A percentile compares a stretch with the other conserved stretches of the same genome.
Evolutionary conservation across 2,797 vertebrate genomes (phyloP).

Genomic region (Notamacropus eugenii): DNA sequence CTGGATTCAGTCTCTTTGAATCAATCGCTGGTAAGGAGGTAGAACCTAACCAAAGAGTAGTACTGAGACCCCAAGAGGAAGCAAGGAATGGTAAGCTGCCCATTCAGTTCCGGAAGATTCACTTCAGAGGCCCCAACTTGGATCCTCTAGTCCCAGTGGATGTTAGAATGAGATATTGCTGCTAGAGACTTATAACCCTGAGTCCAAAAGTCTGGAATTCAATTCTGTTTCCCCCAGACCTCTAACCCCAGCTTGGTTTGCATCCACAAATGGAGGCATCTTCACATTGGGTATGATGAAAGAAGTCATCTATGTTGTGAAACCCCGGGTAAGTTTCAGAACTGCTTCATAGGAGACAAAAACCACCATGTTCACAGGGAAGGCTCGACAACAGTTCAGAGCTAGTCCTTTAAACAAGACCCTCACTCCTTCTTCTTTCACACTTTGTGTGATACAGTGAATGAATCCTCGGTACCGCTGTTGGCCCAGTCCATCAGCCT

Average conservation of each 20-base stretch:
- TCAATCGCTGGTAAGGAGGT: not conserved
- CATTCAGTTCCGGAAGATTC: not conserved
- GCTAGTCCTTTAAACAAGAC: conserved; percentile 93
- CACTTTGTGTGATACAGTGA: conserved; percentile 89
- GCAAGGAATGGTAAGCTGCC: not conserved
- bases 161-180: not conserved
- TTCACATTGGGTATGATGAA: not conserved
- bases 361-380: conserved; percentile 94
- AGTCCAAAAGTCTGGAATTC: not conserved
- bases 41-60: not conserved
- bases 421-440: conserved; percentile 86
- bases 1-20: not conserved
- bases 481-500: conserved; percentile 87
- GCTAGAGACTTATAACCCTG: not conserved
- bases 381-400: conserved; percentile 93
- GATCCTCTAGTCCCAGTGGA: not conserved
- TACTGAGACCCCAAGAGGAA: not conserved
- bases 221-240: not conserved
- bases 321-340: conserved; percentile 78
- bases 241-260: not conserved
- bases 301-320: conserved; percentile 62
- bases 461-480: conserved; percentile 89
- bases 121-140: not conserved
- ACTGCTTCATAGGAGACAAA: conserved; percentile 91
- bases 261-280: not conserved